phyloP scores from a whole-genome alignment of 1,140 invertebrate genomes.

The Drosophila seguyi region DNA sequence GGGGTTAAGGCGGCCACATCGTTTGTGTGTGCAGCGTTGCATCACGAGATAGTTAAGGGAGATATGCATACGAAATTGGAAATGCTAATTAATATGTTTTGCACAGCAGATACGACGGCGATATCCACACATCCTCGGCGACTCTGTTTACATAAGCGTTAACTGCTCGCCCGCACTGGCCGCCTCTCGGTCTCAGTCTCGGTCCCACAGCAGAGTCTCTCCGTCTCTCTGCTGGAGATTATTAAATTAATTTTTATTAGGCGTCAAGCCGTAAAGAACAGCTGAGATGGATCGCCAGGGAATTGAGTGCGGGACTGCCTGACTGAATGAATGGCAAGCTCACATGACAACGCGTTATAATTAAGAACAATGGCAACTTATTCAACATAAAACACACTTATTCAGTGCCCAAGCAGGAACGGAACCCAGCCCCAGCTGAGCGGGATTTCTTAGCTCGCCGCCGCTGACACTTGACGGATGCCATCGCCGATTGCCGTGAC shows the following conservation, averaged over 20 bases:
- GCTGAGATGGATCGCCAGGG: slow-evolving; percentile 55
- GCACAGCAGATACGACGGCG: slow-evolving; percentile 71
- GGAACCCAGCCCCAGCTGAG: slow-evolving; percentile 16
- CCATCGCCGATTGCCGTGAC: slow-evolving; percentile 49
- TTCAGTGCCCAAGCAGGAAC: slow-evolving; percentile 14
- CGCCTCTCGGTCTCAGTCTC: not conserved
- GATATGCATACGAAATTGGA: slow-evolving; percentile 81
- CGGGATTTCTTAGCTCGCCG: slow-evolving; percentile 41
- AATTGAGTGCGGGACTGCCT: slow-evolving; percentile 18
- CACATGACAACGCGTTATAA: slow-evolving; percentile 82
- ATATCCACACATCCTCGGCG: slow-evolving; percentile 64
- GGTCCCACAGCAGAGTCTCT: not conserved
- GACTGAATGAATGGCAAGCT: slow-evolving; percentile 73
- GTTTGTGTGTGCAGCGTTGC: slow-evolving; percentile 73
- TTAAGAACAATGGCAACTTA: slow-evolving; percentile 80
- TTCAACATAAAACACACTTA: slow-evolving; percentile 56
- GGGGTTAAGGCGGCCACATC: slow-evolving; percentile 25
- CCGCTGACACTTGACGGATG: slow-evolving; percentile 60
- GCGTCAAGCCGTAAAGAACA: slow-evolving; percentile 81
- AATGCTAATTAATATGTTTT: slow-evolving; percentile 84
- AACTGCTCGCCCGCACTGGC: slow-evolving; percentile 59
- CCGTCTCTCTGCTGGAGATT: slow-evolving; percentile 38
- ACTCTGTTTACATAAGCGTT: slow-evolving; percentile 78
- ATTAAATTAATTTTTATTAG: slow-evolving; percentile 84
- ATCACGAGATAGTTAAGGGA: slow-evolving; percentile 75